These are phyloP conservation scores for Cataglyphis rosenhaueri DNA, from an alignment of 2,888 invertebrate species.

Conservation along the genomic window DNA sequence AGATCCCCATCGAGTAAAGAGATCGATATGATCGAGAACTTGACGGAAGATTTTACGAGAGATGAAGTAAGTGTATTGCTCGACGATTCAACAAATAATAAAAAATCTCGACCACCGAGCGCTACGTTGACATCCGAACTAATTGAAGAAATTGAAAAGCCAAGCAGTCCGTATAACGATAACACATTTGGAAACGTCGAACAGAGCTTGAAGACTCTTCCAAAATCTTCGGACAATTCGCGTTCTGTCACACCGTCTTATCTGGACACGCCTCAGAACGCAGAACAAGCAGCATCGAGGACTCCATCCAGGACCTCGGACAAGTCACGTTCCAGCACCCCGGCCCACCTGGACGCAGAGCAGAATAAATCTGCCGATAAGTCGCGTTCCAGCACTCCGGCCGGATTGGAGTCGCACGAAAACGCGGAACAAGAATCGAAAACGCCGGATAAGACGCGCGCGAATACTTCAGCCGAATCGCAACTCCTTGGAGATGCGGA, in stretches of 20 bases:
- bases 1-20: slow-evolving; percentile 14
- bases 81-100: neutral
- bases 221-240: slow-evolving; percentile 51
- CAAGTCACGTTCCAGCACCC: slow-evolving; percentile 22
- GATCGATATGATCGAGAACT: neutral
- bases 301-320: slow-evolving; percentile 23
- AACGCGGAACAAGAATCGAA: slow-evolving; percentile 23
- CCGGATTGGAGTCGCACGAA: neutral
- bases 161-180: neutral
- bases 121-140: neutral
- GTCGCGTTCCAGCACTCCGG: neutral
- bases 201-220: slow-evolving; percentile 28
- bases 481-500: neutral
- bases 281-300: slow-evolving; percentile 27
- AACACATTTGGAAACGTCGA: neutral
- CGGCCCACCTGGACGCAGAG: neutral
- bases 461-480: slow-evolving; percentile 19
- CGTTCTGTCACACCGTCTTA: slow-evolving; percentile 15
- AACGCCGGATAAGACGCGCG: slow-evolving; percentile 19
- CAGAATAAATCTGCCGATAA: neutral
- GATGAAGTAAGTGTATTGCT: neutral
- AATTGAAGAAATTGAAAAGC: neutral
- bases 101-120: slow-evolving; percentile 13
- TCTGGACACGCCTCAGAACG: neutral
- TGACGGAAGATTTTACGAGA: neutral